Evolutionary conservation across 1,140 invertebrate species (phyloP), one percentile per base, ranked within the genome.

Genomic region (Battus philenor): DNA sequence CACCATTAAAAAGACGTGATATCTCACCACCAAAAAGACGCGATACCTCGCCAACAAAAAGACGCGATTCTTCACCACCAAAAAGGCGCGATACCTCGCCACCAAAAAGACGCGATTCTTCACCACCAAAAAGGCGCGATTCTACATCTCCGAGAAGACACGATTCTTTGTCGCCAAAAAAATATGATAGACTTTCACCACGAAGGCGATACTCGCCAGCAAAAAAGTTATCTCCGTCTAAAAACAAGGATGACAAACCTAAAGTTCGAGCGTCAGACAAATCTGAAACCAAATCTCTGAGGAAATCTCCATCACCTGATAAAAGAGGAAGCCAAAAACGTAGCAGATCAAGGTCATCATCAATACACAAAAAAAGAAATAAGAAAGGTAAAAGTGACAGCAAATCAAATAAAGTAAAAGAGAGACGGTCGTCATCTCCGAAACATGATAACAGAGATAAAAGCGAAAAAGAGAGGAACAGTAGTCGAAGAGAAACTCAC

Each of bases 321-420:
- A 57, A 59, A 26, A 60, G 41, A 44, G 3, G 22, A 2, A 44
- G 50, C 10, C 66, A 62, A 10, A 61, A 50, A 48, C 34, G 55
- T 7, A 75, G 65, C 27, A 54, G 56, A 44, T 83, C 79, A 0
- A 69, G 54, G 33, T 83, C 79, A 1, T 45, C 50, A 1, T 60
- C 59, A 17, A 39, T 61, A 5, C 53, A 57, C 20, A 55, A 54
- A 1, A 69, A 62, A 26, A 50, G 10, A n/a, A 53, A 51, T 29
- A 74, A 64, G 39, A 69, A 67, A 44, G 63, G 71, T 0, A 71
- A 70, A 39, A 47, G 51, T 26, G 71, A 56, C 9, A 67, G 59
- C 26, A 73, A 69, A 59, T 41, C 49, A 3, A 72, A 71, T 24
- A 70, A 59, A 44, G 44, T 38, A 5, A 49, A 51, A 1, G 62